Base-by-base conservation (phyloP, 2,113 vertebrate genomes). In the Lampris incognitus region DNA sequence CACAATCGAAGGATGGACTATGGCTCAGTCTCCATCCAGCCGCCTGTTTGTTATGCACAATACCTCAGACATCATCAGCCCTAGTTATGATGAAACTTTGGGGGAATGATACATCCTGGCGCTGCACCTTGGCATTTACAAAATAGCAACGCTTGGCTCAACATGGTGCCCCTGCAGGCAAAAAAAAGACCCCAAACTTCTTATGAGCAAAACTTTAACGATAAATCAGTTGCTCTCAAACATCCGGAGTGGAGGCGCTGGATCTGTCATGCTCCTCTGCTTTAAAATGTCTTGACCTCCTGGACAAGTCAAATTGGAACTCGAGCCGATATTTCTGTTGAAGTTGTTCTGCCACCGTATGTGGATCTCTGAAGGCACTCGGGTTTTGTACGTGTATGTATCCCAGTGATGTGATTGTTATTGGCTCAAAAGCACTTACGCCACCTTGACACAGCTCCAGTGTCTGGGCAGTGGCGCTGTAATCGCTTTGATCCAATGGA, bases 401-500 rank as follows among this genome's bases (percentile, higher is more conserved):
- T 11, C 49, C 55, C 65, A 73, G 49, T 78, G 48, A 7, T 62
- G 6, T 42, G 40, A 77, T 66, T 36, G 65, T 44, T 8, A 13
- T 77, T 63, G 54, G 71, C 65, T 84, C 78, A 72, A 78, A 79
- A 51, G 40, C 56, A 79, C 24, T 68, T 78, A 74, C 74, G 78
- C 71, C 57, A 67, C 50, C 70, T 49, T 63, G 50, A 61, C 37
- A 65, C 24, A 36, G 36, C 44, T 83, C 42, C 36, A 7, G 52
- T 81, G 83, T 80, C 86, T 85, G 79, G 75, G 56, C 65, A 88
- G 72, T 79, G 70, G 50, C 62, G 55, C 50, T 74, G 71, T 86
- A 81, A 84, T 82, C 78, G 82, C 70, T 87, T 71, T 82, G 68
- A 86, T 81, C 70, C 72, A 76, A 69, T 71, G 56, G 64, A 81